Base-by-base conservation (phyloP, 2,888 invertebrate species). In the Conistra vaccinii region DNA sequence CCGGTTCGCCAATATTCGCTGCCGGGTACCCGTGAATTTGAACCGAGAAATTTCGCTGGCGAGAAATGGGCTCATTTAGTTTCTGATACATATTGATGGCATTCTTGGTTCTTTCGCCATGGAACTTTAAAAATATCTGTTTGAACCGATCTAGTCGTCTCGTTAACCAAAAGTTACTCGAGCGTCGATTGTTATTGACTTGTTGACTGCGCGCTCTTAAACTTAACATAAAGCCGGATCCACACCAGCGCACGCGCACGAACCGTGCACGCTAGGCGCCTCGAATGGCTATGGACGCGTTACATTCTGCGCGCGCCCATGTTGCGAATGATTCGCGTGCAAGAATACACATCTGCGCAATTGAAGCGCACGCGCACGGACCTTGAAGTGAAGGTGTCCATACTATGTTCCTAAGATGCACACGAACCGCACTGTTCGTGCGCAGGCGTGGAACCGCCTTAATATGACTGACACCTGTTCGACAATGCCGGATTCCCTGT, bases 131-230 rank as follows among this genome's bases (percentile, higher is more conserved):
- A 45, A 53, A 76, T 53, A 69, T 1, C 7, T 35, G 5, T 45
- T 29, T 32, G 3, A 60, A 73, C 53, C 14, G 35, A 61, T 62
- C 61, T 78, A 71, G 32, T 42, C 63, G 76, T 71, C 78, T 63
- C 51, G 51, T 23, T 70, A 78, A 55, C 62, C 61, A 48, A 55
- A 48, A 55, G 2, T 26, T 32, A 12, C 12, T 32, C 23, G 14
- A 32, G 14, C 62, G 39, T 55, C 29, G 48, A 23, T 2, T 68
- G 6, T 23, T 60, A 32, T 76, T 58, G 23, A 53, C 23, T 61
- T 39, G 9, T 17, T 39, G 61, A n/a, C n/a, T 55, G 26, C 35
- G 45, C 29, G 45, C 35, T 69, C 14, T 5, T 55, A 39, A 48
- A 70, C 9, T 51, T 48, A 42, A 32, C 6, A 23, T n/a, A 51